Conservation (phyloP, 2,113 vertebrate species). For the Cranoglanis bouderius region DNA sequence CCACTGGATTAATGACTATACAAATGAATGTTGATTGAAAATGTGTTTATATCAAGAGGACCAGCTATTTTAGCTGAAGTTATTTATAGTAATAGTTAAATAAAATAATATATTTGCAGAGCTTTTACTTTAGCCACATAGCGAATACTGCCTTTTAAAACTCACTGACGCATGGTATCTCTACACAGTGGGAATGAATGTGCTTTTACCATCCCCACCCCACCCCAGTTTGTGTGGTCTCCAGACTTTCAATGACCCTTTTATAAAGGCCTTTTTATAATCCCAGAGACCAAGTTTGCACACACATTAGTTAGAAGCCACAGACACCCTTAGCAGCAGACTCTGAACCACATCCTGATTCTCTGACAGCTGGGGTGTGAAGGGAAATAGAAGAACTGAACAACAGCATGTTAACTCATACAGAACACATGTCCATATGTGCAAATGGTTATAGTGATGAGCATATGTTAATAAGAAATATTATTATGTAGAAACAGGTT, state of each 20-base stretch:
- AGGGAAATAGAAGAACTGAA: background rate
- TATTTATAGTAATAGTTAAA: background rate
- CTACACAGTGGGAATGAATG: background rate
- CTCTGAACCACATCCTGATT: conserved; percentile 30
- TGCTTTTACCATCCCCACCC: background rate
- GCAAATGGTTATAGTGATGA: background rate
- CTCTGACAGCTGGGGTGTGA: conserved; percentile 22
- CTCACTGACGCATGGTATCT: background rate
- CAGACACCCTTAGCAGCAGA: background rate
- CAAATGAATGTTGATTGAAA: background rate
- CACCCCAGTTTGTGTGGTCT: too few relatives aligned
- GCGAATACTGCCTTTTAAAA: background rate
- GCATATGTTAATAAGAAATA: background rate
- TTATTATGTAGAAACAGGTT: background rate
- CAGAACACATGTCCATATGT: background rate
- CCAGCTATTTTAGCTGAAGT: background rate
- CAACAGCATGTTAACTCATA: background rate
- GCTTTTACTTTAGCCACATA: background rate
- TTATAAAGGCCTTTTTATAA: background rate
- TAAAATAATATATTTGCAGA: background rate
- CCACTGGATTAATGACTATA: background rate
- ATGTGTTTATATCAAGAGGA: background rate
- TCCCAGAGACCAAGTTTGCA: conserved; percentile 29
- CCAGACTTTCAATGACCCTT: too few relatives aligned
- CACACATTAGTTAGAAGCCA: conserved; percentile 14